phyloP scores from a whole-genome alignment of 2,797 vertebrate genomes.

The Pantherophis vulpinus region DNA sequence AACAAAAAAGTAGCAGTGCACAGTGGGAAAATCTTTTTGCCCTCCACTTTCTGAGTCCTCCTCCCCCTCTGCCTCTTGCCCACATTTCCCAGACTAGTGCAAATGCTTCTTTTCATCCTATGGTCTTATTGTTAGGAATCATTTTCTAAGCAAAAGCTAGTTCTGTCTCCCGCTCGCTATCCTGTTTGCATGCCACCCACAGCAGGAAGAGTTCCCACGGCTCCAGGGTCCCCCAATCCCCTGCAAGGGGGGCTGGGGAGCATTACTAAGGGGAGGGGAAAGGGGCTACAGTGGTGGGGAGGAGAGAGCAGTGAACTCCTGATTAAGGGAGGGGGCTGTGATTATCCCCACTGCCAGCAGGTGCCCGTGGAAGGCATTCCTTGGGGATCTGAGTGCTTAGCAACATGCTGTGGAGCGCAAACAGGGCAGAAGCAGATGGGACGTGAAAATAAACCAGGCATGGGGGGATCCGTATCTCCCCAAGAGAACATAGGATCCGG shows the following conservation, averaged over 20 bases:
- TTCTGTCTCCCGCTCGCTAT: neutral
- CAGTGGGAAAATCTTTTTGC: neutral
- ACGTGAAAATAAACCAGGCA: neutral
- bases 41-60: neutral
- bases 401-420: constrained; percentile 32
- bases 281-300: neutral
- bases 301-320: neutral
- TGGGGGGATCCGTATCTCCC: neutral
- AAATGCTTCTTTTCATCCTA: constrained; percentile 32
- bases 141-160: constrained; percentile 1
- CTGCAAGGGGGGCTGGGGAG: constrained; percentile 1
- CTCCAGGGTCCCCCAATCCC: constrained; percentile 3
- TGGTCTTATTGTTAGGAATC: constrained; percentile 18
- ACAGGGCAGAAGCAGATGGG: constrained; percentile 5
- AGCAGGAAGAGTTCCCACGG: constrained; percentile 32
- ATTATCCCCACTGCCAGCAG: constrained; percentile 29
- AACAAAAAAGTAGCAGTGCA: neutral
- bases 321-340: neutral
- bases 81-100: constrained; percentile 21
- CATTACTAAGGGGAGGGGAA: neutral
- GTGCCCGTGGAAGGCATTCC: constrained; percentile 26
- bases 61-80: constrained; percentile 11
- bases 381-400: constrained; percentile 8
- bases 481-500: neutral
- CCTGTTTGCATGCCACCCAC: constrained; percentile 17